These are phyloP conservation scores for Microcaecilia unicolor DNA, from an alignment of 2,797 vertebrate genomes.

Conservation along the genomic window DNA sequence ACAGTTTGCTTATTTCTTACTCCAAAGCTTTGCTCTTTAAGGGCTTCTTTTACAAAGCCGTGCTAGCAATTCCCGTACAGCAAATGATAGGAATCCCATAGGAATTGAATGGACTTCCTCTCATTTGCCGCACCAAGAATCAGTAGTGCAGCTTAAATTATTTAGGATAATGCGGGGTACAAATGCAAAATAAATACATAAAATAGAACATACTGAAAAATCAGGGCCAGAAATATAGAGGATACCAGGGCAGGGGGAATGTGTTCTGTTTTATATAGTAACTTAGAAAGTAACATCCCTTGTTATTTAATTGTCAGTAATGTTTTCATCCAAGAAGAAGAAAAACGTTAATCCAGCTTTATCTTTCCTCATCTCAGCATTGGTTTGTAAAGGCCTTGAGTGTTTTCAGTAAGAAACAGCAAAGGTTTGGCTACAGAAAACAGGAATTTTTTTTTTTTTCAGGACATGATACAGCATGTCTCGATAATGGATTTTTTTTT, in stretches of 20 bases:
- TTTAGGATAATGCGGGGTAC: no score
- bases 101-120: no score
- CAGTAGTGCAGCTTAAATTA: no score
- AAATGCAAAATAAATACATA: no score
- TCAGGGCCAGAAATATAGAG: constrained; percentile 10
- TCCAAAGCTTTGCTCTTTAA: background rate
- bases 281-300: constrained; percentile 12
- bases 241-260: constrained; percentile 5
- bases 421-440: constrained; percentile 68
- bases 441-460: constrained; percentile 46
- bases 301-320: constrained; percentile 20
- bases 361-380: constrained; percentile 34
- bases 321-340: constrained; percentile 29
- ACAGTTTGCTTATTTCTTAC: background rate
- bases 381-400: constrained; percentile 49
- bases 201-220: constrained; percentile 11
- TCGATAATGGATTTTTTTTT: constrained; percentile 60
- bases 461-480: constrained; percentile 69
- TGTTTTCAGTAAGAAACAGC: constrained; percentile 58
- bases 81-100: no score
- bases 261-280: constrained; percentile 10
- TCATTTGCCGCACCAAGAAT: no score
- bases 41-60: no score
- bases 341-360: constrained; percentile 35
- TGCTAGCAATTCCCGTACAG: no score